phyloP scores from a whole-genome alignment of 2,113 vertebrate species.

The Phylloscopus trochilus region DNA sequence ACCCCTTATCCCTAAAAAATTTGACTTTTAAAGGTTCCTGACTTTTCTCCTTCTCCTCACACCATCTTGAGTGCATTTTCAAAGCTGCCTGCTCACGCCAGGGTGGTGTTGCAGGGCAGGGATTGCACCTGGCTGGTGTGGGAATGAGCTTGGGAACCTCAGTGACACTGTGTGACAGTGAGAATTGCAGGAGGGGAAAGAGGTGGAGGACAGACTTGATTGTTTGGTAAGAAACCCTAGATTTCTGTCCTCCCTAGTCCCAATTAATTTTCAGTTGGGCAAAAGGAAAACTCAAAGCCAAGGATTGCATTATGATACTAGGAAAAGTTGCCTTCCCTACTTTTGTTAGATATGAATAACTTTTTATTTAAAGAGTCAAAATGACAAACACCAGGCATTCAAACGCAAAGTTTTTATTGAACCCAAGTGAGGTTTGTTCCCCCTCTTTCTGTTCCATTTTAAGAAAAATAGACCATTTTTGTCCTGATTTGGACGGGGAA shows the following conservation, averaged over 20 bases:
- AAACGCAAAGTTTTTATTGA: constrained; percentile 47
- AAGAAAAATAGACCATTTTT: constrained; percentile 58
- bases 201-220: background rate
- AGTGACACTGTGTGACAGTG: rapidly evolving
- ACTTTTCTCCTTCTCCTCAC: background rate
- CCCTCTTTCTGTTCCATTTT: constrained; percentile 50
- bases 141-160: background rate
- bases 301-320: background rate
- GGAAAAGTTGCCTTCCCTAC: background rate
- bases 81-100: background rate
- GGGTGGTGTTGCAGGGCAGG: background rate
- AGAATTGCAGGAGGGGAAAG: background rate
- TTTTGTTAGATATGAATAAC: background rate
- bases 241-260: background rate
- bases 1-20: background rate
- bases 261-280: background rate
- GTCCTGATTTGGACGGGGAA: constrained; percentile 62
- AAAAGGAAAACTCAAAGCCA: background rate
- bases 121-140: background rate
- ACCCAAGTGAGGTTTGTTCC: background rate
- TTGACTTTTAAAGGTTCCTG: background rate
- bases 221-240: background rate
- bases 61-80: background rate
- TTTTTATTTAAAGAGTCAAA: constrained; percentile 4
- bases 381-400: constrained; percentile 37